These are phyloP conservation scores for Lepidurus couesii DNA, from an alignment of 1,140 invertebrate genomes.

Conservation along the genomic window DNA sequence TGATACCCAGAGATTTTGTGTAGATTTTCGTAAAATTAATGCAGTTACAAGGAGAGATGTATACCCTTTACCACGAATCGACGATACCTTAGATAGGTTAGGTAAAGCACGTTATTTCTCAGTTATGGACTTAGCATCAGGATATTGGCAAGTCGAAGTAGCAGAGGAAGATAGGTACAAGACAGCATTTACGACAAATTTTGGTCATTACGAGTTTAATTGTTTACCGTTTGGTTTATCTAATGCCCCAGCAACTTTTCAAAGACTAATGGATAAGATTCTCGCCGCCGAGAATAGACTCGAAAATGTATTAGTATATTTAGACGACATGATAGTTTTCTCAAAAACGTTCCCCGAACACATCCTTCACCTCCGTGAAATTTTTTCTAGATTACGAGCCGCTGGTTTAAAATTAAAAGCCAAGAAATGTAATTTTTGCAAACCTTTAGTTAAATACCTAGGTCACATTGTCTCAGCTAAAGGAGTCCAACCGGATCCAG, in stretches of 20 bases:
- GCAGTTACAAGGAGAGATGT: constrained; percentile 42
- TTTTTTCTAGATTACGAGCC: neutral
- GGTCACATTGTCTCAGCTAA: neutral
- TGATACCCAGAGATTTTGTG: constrained; percentile 41
- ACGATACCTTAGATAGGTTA: constrained; percentile 45
- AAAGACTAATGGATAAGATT: constrained; percentile 42
- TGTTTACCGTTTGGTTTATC: constrained; percentile 47
- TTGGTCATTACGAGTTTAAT: constrained; percentile 45
- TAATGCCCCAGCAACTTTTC: constrained; percentile 47
- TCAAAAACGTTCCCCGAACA: neutral
- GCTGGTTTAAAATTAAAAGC: neutral
- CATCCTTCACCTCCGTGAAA: neutral
- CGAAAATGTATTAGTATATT: neutral
- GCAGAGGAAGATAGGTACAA: constrained; percentile 43
- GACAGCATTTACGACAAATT: constrained; percentile 44
- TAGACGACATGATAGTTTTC: neutral
- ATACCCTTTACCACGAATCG: constrained; percentile 49
- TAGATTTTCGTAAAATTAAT: constrained; percentile 46
- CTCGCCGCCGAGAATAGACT: constrained; percentile 31
- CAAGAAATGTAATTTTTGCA: neutral
- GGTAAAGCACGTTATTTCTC: constrained; percentile 43
- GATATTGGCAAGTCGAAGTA: constrained; percentile 48
- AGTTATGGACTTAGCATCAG: constrained; percentile 44
- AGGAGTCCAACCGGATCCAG: constrained; percentile 6
- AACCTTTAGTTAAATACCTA: neutral